These are phyloP conservation scores for Miichthys miiuy DNA, from an alignment of 2,797 vertebrate species.

Conservation along the genomic window DNA sequence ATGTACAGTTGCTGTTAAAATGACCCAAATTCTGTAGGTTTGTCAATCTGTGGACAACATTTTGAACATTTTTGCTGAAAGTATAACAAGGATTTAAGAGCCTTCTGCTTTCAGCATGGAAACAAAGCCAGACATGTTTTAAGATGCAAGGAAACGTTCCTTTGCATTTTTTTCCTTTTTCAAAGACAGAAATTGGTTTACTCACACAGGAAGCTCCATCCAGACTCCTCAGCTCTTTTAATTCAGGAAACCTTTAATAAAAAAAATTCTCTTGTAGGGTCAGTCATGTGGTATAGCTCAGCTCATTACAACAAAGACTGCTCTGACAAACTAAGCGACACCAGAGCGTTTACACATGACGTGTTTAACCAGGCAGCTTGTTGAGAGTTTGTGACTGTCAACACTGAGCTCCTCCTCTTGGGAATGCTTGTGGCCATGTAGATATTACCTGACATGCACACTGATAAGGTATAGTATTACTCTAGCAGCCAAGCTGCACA, in stretches of 20 bases:
- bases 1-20: not conserved
- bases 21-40: not conserved
- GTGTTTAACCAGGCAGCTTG: not conserved
- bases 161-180: not conserved
- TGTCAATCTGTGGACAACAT: not conserved
- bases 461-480: not conserved
- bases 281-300: no score
- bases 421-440: not conserved
- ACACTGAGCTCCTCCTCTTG: slow-evolving; percentile 49
- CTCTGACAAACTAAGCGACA: not conserved
- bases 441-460: not conserved
- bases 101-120: not conserved
- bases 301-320: not conserved
- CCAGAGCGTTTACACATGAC: not conserved
- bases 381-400: not conserved
- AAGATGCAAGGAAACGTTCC: not conserved
- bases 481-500: not conserved
- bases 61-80: not conserved
- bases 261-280: not conserved
- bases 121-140: not conserved
- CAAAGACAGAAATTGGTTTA: slow-evolving; percentile 16
- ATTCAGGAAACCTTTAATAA: not conserved
- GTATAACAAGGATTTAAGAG: not conserved
- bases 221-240: not conserved
- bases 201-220: slow-evolving; percentile 65